Conservation (phyloP, 2,888 invertebrate species). For the Tolmerus cingulatus region DNA sequence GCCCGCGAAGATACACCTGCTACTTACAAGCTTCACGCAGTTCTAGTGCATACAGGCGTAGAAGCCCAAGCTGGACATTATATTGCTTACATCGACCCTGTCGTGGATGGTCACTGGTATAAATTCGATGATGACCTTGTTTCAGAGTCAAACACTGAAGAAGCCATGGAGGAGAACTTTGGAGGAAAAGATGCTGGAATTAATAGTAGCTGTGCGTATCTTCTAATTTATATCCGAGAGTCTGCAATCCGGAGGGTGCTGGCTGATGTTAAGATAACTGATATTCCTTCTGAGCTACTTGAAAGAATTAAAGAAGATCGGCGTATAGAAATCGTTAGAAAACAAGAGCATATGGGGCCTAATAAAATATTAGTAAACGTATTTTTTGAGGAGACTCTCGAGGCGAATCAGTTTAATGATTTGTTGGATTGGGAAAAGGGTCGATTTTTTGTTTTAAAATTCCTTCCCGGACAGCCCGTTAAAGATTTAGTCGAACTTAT, state of each 20-base stretch:
- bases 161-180: constrained; percentile 97
- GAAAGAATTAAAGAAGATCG: constrained; percentile 86
- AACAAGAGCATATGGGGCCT: background rate
- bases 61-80: constrained; percentile 99
- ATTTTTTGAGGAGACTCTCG: constrained; percentile 86
- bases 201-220: constrained; percentile 96
- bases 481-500: constrained; percentile 85
- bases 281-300: constrained; percentile 91
- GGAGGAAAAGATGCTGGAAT: constrained; percentile 95
- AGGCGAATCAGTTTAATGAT: constrained; percentile 95
- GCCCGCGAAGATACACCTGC: background rate
- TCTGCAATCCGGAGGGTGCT: constrained; percentile 85
- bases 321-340: background rate
- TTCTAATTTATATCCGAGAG: constrained; percentile 98
- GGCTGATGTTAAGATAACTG: constrained; percentile 88
- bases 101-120: constrained; percentile 87
- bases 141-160: constrained; percentile 91
- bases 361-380: constrained; percentile 73
- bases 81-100: constrained; percentile 98
- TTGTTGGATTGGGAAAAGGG: constrained; percentile 92
- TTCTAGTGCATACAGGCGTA: constrained; percentile 94
- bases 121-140: constrained; percentile 99
- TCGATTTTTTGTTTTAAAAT: constrained; percentile 74
- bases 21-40: constrained; percentile 91
- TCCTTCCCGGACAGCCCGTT: constrained; percentile 88